These are phyloP conservation scores for Troilus luridus DNA, from an alignment of 2,888 invertebrate species.

Conservation along the genomic window DNA sequence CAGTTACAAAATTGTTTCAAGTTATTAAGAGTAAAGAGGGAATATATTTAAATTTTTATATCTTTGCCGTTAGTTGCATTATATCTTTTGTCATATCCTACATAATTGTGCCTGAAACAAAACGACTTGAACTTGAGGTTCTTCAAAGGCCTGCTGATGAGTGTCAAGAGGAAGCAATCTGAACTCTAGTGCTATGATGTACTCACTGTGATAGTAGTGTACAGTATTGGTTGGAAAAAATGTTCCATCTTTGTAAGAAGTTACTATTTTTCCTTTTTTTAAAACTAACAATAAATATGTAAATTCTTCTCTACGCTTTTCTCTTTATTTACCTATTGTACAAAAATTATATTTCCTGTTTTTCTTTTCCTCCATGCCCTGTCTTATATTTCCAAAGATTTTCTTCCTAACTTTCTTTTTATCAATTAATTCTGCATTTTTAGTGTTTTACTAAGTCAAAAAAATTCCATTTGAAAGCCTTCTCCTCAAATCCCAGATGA, in stretches of 20 bases:
- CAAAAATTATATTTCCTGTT: background rate
- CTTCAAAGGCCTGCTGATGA: slow-evolving; percentile 57
- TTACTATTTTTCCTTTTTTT: background rate
- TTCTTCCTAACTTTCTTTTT: too few species aligned
- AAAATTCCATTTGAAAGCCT: too few species aligned
- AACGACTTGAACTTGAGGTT: slow-evolving; percentile 61
- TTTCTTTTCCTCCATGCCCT: too few species aligned
- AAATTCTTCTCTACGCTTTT: background rate
- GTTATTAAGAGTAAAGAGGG: slow-evolving; percentile 60
- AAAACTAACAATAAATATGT: background rate
- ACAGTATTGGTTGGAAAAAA: background rate
- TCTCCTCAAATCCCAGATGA: too few species aligned
- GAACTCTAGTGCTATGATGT: background rate
- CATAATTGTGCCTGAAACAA: slow-evolving; percentile 64
- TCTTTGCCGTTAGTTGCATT: slow-evolving; percentile 63
- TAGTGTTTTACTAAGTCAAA: too few species aligned
- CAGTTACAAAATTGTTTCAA: slow-evolving; percentile 65
- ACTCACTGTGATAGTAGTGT: background rate
- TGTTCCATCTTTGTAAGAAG: background rate
- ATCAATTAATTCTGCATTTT: too few species aligned
- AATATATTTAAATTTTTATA: slow-evolving; percentile 64
- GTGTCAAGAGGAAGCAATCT: background rate
- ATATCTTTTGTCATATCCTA: slow-evolving; percentile 63
- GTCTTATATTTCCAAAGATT: too few species aligned
- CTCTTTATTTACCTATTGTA: background rate